These are phyloP conservation scores for Leptinotarsa rubiginosa DNA, from an alignment of 2,888 invertebrate genomes.

Conservation along the genomic window DNA sequence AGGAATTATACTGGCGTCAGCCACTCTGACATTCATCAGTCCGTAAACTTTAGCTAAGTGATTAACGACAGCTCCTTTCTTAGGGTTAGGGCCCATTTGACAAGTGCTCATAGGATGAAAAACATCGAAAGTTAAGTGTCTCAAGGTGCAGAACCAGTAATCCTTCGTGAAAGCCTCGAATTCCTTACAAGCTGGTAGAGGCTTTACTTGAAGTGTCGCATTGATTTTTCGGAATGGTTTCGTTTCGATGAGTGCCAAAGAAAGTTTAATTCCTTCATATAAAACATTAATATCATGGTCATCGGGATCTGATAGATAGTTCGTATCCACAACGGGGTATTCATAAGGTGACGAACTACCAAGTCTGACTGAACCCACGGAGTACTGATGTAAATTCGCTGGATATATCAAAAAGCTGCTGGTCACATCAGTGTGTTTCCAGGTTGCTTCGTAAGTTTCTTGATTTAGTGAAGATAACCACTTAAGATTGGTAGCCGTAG, in stretches of 20 bases:
- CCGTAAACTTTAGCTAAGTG: constrained; percentile 72
- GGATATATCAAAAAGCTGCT: constrained; percentile 27
- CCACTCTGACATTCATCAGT: constrained; percentile 71
- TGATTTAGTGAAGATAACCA: constrained; percentile 47
- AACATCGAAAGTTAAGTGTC: constrained; percentile 27
- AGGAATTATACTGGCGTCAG: constrained; percentile 76
- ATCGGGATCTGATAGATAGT: constrained; percentile 71
- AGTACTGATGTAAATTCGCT: constrained; percentile 41
- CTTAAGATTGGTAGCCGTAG: constrained; percentile 66
- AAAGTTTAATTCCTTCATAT: constrained; percentile 67
- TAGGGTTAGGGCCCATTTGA: constrained; percentile 74
- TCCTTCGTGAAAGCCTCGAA: constrained; percentile 28
- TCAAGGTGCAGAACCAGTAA: constrained; percentile 41
- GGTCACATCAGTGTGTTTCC: constrained; percentile 54
- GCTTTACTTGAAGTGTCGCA: constrained; percentile 60
- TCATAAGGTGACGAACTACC: constrained; percentile 31
- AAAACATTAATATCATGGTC: constrained; percentile 67
- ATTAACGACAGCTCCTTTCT: constrained; percentile 73
- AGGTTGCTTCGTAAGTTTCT: constrained; percentile 60
- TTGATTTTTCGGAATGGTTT: constrained; percentile 68
- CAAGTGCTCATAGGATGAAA: constrained; percentile 77
- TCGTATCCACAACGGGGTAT: constrained; percentile 72
- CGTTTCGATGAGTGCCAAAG: constrained; percentile 65
- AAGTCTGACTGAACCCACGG: constrained; percentile 73
- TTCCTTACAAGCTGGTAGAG: constrained; percentile 28